phyloP scores from a whole-genome alignment of 2,797 vertebrate species.

The Pteronotus mesoamericanus region DNA sequence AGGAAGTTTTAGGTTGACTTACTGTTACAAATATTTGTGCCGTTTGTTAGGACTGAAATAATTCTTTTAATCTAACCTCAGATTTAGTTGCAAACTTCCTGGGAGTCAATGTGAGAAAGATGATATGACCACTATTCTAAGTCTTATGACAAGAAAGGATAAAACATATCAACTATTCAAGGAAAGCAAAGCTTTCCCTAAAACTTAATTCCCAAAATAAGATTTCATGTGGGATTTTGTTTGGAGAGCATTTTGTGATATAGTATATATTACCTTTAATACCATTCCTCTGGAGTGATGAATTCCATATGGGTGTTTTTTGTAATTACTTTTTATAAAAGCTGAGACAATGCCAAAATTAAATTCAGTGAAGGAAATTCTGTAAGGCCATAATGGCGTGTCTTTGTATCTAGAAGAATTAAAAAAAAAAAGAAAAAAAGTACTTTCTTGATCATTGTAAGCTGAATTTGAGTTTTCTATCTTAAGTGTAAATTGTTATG shows the following conservation, averaged over 20 bases:
- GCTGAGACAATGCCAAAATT: not conserved
- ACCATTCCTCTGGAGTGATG: not conserved
- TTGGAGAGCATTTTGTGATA: not conserved
- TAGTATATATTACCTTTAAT: not conserved
- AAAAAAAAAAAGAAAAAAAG: not conserved
- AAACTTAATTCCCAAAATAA: not conserved
- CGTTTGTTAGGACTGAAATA: not conserved
- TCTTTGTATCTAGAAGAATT: not conserved
- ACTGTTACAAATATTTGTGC: not conserved
- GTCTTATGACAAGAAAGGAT: not conserved
- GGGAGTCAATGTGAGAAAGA: not conserved
- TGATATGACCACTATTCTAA: not conserved
- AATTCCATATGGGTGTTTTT: not conserved
- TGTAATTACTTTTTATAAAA: not conserved
- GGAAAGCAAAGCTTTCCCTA: not conserved
- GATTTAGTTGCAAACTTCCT: not conserved
- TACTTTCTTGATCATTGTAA: not conserved
- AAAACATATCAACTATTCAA: not conserved
- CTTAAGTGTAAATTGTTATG: not conserved
- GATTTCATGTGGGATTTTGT: not conserved
- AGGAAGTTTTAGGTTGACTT: slow-evolving; percentile 32
- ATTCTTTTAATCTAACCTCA: not conserved
- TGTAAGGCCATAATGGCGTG: not conserved
- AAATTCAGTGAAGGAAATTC: not conserved
- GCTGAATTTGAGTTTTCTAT: not conserved